Evolutionary conservation across 2,888 invertebrate genomes (phyloP), one percentile per base, ranked within the genome.

Genomic region (Gasteruption jaculator): DNA sequence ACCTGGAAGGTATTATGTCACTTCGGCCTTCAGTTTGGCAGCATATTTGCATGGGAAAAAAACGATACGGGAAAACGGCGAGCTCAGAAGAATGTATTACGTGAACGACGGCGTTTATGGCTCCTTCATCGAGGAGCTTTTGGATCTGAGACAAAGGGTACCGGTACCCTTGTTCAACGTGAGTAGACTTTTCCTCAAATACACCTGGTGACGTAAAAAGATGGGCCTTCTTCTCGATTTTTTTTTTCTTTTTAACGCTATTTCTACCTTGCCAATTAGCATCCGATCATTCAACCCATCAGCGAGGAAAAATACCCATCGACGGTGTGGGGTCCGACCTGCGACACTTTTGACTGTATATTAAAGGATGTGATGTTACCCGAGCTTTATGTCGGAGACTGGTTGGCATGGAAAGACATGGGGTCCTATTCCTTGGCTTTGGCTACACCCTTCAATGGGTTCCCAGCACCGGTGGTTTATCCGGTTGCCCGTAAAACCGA

Each of bases 91-190:
- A 41, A 76, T 78, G 75, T 81, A 81, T 64, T 81, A 80, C 53
- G 63, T 81, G 16, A 80, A 79, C 55, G 81, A 82, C 53, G 81
- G 81, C 3, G 75, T 79, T 21, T 82, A 80, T 55, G 80, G 78
- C 20, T 76, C 79, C 2, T 82, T 82, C 64, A 75, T 80, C 56
- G 76, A 76, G 52, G 71, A 79, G 34, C 61, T 63, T 10, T 38
- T 65, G 27, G 37, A 56, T 1, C 22, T 59, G 1, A 56, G 49
- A 37, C 22, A 50, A 6, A 51, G 60, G 19, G 5, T 46, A 4
- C 68, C 65, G 1, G 30, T 49, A 5, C 15, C 55, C 7, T 35
- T 65, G n/a, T 22, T 43, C 31, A 34, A 49, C 31, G 60, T 60
- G 43, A 46, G 21, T 20, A n/a, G 20, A 30, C 39, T n/a, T 15